Evolutionary conservation across 2,113 vertebrate species (phyloP).

Genomic region (Pseudorectes ferrugineus): DNA sequence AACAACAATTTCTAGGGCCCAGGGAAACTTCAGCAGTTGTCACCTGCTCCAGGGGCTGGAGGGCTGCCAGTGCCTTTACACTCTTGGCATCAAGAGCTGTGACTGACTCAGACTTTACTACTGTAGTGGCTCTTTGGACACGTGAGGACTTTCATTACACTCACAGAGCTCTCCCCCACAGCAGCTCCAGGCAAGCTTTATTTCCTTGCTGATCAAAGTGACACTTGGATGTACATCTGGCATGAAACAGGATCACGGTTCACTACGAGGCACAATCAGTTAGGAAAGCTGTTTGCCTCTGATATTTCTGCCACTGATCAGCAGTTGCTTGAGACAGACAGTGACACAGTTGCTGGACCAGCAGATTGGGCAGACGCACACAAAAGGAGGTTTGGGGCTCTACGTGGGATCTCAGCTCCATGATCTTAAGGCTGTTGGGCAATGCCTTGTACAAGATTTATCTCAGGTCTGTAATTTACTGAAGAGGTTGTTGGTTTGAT

Average conservation of each 20-base stretch:
- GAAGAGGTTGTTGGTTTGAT: not conserved
- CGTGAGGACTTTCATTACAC: not conserved
- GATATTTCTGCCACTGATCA: not conserved
- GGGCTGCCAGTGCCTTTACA: not conserved
- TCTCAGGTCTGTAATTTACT: not conserved
- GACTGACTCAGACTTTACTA: not conserved
- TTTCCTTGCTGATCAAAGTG: not conserved
- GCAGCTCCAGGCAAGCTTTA: not conserved
- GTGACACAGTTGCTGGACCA: not conserved
- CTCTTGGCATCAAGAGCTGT: not conserved
- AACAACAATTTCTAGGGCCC: not conserved
- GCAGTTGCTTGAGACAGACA: not conserved
- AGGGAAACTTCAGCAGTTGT: not conserved
- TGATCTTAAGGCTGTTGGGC: not conserved
- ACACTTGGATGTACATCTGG: not conserved
- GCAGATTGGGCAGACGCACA: not conserved
- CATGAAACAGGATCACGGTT: not conserved
- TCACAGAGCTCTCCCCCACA: not conserved
- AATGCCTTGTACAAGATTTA: not conserved
- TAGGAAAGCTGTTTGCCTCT: not conserved
- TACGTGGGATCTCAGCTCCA: not conserved
- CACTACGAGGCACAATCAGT: not conserved
- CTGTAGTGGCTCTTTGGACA: not conserved
- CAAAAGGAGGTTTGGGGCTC: not conserved
- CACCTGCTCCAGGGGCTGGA: not conserved